phyloP scores from a whole-genome alignment of 2,888 invertebrate genomes.

The Pyrocoelia pectoralis region DNA sequence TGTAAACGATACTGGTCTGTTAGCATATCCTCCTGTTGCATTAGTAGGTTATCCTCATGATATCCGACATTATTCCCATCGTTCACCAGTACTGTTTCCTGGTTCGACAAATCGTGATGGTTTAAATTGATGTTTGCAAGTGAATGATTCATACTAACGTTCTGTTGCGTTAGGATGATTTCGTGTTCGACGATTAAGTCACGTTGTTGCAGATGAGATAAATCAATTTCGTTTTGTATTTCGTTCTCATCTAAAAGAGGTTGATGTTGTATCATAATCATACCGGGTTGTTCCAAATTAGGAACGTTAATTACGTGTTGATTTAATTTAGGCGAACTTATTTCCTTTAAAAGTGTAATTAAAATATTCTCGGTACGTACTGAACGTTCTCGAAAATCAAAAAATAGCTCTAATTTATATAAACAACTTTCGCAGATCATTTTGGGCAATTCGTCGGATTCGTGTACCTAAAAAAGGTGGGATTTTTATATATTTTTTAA shows the following conservation, averaged over 20 bases:
- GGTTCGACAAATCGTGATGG: slow-evolving; percentile 41
- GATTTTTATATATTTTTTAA: too few species aligned
- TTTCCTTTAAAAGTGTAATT: slow-evolving; percentile 54
- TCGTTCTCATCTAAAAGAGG: slow-evolving; percentile 47
- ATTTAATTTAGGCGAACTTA: slow-evolving; percentile 40
- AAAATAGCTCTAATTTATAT: slow-evolving; percentile 65
- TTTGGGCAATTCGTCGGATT: slow-evolving; percentile 66
- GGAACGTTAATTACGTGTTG: slow-evolving; percentile 20
- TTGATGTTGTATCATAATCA: slow-evolving; percentile 49
- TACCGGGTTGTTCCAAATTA: slow-evolving; percentile 33
- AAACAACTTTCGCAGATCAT: slow-evolving; percentile 66
- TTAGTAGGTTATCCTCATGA: slow-evolving; percentile 49
- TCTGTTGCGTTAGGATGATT: slow-evolving; percentile 52
- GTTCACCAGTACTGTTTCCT: slow-evolving; percentile 47
- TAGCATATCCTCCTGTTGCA: slow-evolving; percentile 50
- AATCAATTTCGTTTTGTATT: slow-evolving; percentile 49
- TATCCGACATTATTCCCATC: slow-evolving; percentile 48
- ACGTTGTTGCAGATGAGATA: slow-evolving; percentile 49
- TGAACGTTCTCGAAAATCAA: slow-evolving; percentile 65
- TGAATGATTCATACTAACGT: slow-evolving; percentile 50
- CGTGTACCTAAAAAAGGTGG: slow-evolving; percentile 60
- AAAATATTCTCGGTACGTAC: slow-evolving; percentile 64
- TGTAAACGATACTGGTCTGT: slow-evolving; percentile 46
- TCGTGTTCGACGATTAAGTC: slow-evolving; percentile 52
- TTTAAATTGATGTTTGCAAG: slow-evolving; percentile 54